Evolutionary conservation across 2,113 vertebrate species (phyloP), one percentile per base, ranked within the genome.

Genomic region (Lamprologus tigripictilis): DNA sequence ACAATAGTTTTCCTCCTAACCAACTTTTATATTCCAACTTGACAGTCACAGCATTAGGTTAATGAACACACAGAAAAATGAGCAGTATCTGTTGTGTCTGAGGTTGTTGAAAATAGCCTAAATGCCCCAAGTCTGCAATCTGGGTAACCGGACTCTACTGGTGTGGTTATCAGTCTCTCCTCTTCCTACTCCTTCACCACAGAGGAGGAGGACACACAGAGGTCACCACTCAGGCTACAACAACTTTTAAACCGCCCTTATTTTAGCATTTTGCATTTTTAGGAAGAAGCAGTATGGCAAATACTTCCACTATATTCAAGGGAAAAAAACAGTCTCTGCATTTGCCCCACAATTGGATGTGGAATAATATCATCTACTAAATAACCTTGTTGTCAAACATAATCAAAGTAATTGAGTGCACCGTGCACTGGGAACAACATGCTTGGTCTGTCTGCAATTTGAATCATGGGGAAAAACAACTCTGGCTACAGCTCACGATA

Each of bases 61-160:
- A 82, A 88, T 86, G 58, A 91, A 35, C 79, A 63, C 37, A 85
- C 40, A 89, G 53, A 28, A 58, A 10, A 14, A 61, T 37, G 17
- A 19, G 63, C 58, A 23, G 82, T 82, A 87, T 93, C 89, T 11
- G 19, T 83, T 88, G 45, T 90, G 86, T 89, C 90, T 92, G 88
- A 9, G 28, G 47, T 76, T 28, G 87, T 90, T 90, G 57, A 92
- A 93, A 94, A 93, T 87, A 93, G 85, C 85, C 89, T 87, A 81
- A 90, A 94, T 82, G 84, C 79, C 87, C 51, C 58, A n/a, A 82
- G 80, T 86, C 89, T 90, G 85, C 80, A 19, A 54, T 84, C 63
- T 47, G 81, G 83, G 93, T 88, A 92, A 94, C 80, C 12, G 86
- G 83, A 95, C 88, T 86, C 55, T 89, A 63, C 81, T 53, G 81